phyloP scores from a whole-genome alignment of 2,888 invertebrate species.

The Hydroisotoma schaefferi region DNA sequence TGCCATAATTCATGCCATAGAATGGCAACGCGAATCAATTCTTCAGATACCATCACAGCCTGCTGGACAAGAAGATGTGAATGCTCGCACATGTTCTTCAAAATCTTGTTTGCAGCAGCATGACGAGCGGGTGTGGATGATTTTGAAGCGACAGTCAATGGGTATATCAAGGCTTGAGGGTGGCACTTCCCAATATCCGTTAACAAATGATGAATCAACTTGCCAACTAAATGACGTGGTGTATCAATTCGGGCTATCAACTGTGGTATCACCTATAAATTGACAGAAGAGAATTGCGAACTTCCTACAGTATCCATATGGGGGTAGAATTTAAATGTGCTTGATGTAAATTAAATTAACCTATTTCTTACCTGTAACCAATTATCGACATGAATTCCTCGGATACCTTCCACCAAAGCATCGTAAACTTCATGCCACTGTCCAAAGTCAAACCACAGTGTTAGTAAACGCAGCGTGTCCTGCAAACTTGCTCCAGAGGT shows the following conservation, averaged over 20 bases:
- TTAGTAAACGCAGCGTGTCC: slow-evolving; percentile 90
- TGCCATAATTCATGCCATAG: slow-evolving; percentile 99
- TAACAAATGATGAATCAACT: slow-evolving; percentile 85
- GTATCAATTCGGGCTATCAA: slow-evolving; percentile 97
- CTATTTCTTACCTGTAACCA: slow-evolving; percentile 79
- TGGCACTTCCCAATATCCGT: slow-evolving; percentile 97
- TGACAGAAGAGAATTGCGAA: slow-evolving; percentile 5
- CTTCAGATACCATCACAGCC: slow-evolving; percentile 92
- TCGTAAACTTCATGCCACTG: slow-evolving; percentile 91
- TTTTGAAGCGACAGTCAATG: slow-evolving; percentile 94
- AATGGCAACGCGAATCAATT: slow-evolving; percentile 94
- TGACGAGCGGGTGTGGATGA: slow-evolving; percentile 79
- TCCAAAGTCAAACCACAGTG: slow-evolving; percentile 97
- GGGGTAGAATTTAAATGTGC: background rate
- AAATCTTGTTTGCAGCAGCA: slow-evolving; percentile 87
- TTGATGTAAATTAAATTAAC: background rate
- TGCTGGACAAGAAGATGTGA: slow-evolving; percentile 88
- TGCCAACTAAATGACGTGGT: slow-evolving; percentile 78
- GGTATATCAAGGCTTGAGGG: slow-evolving; percentile 96
- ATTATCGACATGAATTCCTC: slow-evolving; percentile 91
- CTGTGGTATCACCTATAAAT: slow-evolving; percentile 82
- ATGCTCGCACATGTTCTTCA: slow-evolving; percentile 94
- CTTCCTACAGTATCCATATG: background rate
- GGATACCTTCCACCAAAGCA: slow-evolving; percentile 85
- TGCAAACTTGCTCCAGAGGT: slow-evolving; percentile 73